Base-by-base conservation (phyloP, 1,140 invertebrate genomes). In the Zelostemma sp. region DNA sequence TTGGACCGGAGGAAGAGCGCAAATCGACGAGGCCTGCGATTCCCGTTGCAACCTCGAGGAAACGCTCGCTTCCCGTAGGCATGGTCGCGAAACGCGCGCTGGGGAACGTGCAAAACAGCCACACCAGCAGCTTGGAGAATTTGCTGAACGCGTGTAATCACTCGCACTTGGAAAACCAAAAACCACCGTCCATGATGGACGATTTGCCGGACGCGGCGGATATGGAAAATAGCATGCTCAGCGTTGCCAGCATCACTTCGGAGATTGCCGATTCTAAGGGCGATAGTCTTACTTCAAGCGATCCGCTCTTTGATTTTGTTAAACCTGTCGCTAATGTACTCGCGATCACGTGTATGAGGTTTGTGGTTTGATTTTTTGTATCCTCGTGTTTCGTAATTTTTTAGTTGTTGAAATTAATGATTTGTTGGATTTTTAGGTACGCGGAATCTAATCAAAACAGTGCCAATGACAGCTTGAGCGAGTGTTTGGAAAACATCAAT, bases 181-280 rank as follows among this genome's bases (percentile, higher is more conserved):
- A 93, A 72, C 93, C 93, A 11, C 93, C 94, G 0, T 93, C 93
- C 0, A 88, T 92, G 64, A 91, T 95, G 90, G 92, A 93, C 43
- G 89, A 93, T 65, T 73, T 93, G 9, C 87, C 90, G 0, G 92
- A 93, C 69, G 79, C 83, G 1, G 82, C 84, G 14, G 90, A 90
- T 47, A 91, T 95, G 87, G 92, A 93, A 68, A 91, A 90, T 31
- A 92, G 90, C 68, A 93, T 95, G 89, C 83, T 94, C 6, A 95
- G 93, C 54, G 91, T 95, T 0, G 91, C 92, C 0, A 95, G 93
- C 73, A 93, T 95, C 25, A 90, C 90, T 9, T 93, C 91, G 0
- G 93, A 94, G 82, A 87, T 92, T 3, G 90, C 88, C 0, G 92
- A 94, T 61, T 45, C 69, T 0, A 83, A 82, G 17, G 77, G 83